phyloP scores from a whole-genome alignment of 1,140 invertebrate species.

The Drosophila aff. region DNA sequence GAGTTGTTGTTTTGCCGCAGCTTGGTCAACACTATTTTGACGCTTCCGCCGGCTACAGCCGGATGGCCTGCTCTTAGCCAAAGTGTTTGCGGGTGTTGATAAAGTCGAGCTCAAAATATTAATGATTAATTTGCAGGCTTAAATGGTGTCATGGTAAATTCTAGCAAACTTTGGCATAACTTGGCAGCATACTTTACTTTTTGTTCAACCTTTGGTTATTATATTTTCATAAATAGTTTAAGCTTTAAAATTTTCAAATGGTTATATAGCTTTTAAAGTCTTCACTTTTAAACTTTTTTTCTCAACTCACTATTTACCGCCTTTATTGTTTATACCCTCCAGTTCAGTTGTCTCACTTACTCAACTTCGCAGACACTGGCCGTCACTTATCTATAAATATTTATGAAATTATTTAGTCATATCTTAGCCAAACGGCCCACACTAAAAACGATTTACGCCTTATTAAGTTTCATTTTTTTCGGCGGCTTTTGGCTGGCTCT shows the following conservation, averaged over 20 bases:
- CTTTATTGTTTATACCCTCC: background rate
- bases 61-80: slow-evolving; percentile 26
- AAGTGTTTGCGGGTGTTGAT: slow-evolving; percentile 36
- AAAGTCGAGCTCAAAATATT: slow-evolving; percentile 8
- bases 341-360: slow-evolving; percentile 15
- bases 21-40: slow-evolving; percentile 58
- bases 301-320: too few relatives aligned
- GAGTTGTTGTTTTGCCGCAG: slow-evolving; percentile 32
- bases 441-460: slow-evolving; percentile 63
- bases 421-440: slow-evolving; percentile 64
- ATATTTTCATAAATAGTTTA: background rate
- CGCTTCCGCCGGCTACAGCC: slow-evolving; percentile 45
- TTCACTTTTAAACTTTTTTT: background rate
- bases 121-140: slow-evolving; percentile 23
- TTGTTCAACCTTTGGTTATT: background rate
- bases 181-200: background rate
- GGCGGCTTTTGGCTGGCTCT: slow-evolving; percentile 4
- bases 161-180: background rate
- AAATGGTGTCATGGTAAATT: slow-evolving; percentile 14
- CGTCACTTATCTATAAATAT: slow-evolving; percentile 66
- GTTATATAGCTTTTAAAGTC: background rate
- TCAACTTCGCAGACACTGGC: slow-evolving; percentile 6
- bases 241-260: background rate
- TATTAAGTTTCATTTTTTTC: slow-evolving; percentile 48
- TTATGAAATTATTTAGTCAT: slow-evolving; percentile 73